A percentile compares a stretch with the other conserved stretches of the same genome.
Evolutionary conservation across 2,113 vertebrate species (phyloP).

Genomic region (Rattus rattus): DNA sequence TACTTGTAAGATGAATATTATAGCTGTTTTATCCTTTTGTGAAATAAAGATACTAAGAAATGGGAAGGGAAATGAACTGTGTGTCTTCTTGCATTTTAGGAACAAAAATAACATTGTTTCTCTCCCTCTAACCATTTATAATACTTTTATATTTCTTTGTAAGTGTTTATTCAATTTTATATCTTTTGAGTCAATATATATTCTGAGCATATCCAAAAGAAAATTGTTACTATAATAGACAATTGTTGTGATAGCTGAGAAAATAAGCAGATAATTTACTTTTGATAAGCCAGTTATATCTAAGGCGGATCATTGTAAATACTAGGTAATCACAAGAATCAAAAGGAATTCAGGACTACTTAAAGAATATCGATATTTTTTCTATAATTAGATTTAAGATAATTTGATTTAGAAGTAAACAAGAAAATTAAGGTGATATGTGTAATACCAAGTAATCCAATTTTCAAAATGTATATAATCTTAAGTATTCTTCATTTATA

Average conservation of each 20-base stretch:
- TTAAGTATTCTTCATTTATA: neutral
- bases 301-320: neutral
- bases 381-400: neutral
- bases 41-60: neutral
- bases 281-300: neutral
- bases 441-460: neutral
- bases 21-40: neutral
- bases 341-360: neutral
- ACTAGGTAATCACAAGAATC: neutral
- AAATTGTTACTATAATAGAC: neutral
- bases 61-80: neutral
- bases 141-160: constrained; percentile 5
- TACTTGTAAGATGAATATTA: constrained; percentile 19
- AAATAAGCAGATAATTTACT: neutral
- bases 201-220: neutral
- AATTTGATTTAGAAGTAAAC: neutral
- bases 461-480: neutral
- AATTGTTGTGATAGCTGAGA: neutral
- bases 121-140: neutral
- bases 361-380: neutral
- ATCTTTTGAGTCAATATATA: neutral
- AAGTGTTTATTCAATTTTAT: neutral
- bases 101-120: neutral
- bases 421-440: neutral
- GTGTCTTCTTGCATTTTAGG: neutral